Evolutionary conservation across 2,888 invertebrate genomes (phyloP), one percentile per base, ranked within the genome.

Genomic region (Spilarctia lutea): DNA sequence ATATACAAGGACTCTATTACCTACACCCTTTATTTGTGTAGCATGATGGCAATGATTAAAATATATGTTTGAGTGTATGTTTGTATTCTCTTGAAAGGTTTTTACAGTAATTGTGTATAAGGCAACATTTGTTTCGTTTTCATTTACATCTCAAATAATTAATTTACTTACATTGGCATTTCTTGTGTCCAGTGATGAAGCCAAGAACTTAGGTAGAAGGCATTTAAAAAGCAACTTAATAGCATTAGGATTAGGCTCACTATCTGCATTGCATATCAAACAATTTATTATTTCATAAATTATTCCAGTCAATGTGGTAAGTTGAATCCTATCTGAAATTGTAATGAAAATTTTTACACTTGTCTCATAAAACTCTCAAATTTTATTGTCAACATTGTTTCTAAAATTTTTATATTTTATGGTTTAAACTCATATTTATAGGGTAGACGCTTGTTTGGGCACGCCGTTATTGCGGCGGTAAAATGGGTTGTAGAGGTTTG

Each of bases 221-320:
- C 92, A 93, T 85, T 96, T 96, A 76, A 92, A 95, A 3, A 96
- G 85, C 13, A 94, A 74, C 67, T 85, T 86, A 52, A 96, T 88
- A 33, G 93, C 92, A 45, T 79, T 79, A 30, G 88, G 73, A 79
- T 92, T 89, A 2, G 94, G 92, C 11, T 87, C 83, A 7, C 85
- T 85, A 68, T 86, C 86, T 13, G 81, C 56, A 74, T 90, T 87
- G 82, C 89, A 86, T 42, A 96, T 79, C 65, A 96, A 80, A 27
- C 90, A 86, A 74, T 94, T 89, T 77, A 96, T 94, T 77, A 96
- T 93, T 77, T 92, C 90, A 87, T 94, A 94, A 63, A 94, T 93
- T 7, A 89, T 82, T 63, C 80, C 81, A n/a, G 92, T 89, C 73
- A 96, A 81, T 42, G 88, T 88, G 30, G 83, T 81, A n/a, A 95